Base-by-base conservation (phyloP, 2,797 vertebrate species). In the Perodicticus potto region DNA sequence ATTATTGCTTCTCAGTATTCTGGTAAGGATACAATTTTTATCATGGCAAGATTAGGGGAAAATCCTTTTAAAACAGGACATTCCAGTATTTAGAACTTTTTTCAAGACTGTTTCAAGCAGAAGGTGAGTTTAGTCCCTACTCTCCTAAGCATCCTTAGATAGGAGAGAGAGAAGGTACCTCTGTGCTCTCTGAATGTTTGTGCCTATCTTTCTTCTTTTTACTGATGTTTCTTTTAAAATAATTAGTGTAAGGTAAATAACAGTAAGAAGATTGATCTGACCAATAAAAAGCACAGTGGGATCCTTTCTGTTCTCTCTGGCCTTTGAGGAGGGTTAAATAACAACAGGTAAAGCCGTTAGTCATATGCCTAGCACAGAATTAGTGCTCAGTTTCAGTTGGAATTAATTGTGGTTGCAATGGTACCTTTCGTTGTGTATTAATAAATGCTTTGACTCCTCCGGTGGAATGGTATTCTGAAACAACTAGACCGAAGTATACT, bases 11-110 rank as follows among this genome's bases (percentile, higher is more conserved):
- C 63, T 74, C n/a, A 59, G 13, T 93, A 69, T 73, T 90, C 73
- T 85, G 16, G 67, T 70, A 92, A 90, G 59, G 83, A 70, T 32
- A 92, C 70, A 85, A 27, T 77, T 92, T 93, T 91, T 29, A 82
- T 92, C 74, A 87, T 19, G 29, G 43, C 34, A 80, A 12, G 49
- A 86, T 89, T 78, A 40, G 10, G 3, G 23, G 29, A 87, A 61
- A 57, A 90, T 6, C 1, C 17, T 77, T 81, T 89, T 95, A 82
- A 9, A 43, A 61, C 25, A 91, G 37, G 27, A 85, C 4, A 59
- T 61, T 63, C 12, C 19, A 80, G 76, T 59, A 77, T 88, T 82
- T 86, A 76, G 59, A 80, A 74, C 3, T 83, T 37, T 93, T 93
- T 96, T 92, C 57, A 81, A 70, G 43, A 25, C 34, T 90, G 49